Percentiles rank a stretch among this genome's conserved stretches.
phyloP scores from a whole-genome alignment of 2,113 vertebrate genomes.

The Cathartes aura region DNA sequence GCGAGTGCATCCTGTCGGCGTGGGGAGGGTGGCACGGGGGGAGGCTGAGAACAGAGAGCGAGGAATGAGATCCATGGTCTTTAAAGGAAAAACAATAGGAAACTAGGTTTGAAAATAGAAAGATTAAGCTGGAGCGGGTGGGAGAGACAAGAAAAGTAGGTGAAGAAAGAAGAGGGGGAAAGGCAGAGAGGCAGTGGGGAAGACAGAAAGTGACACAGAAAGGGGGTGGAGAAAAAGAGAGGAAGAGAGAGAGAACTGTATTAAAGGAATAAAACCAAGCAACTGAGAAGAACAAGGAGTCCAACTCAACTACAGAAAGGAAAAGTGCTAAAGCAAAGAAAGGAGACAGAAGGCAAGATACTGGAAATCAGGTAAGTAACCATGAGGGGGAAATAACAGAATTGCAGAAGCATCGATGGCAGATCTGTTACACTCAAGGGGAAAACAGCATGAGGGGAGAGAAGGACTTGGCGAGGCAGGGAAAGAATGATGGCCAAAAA shows the following conservation, averaged over 20 bases:
- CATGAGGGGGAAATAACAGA: background rate
- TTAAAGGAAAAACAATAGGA: constrained; percentile 44
- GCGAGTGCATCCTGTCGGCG: background rate
- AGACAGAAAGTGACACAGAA: constrained; percentile 59
- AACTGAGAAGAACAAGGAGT: background rate
- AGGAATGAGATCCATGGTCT: constrained; percentile 27
- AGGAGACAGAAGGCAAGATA: constrained; percentile 9
- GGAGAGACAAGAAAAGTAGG: constrained; percentile 64
- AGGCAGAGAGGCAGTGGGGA: constrained; percentile 24
- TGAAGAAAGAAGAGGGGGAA: constrained; percentile 63
- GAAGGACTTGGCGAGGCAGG: background rate
- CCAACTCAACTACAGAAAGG: background rate
- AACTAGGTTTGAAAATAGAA: constrained; percentile 59
- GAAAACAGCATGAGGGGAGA: background rate
- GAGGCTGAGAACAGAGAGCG: background rate
- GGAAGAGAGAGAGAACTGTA: constrained; percentile 37
- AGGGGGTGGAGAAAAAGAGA: constrained; percentile 58
- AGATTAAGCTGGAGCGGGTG: constrained; percentile 65
- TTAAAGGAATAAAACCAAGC: constrained; percentile 41
- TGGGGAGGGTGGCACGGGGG: background rate
- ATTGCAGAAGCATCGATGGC: background rate
- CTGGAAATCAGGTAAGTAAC: constrained; percentile 64
- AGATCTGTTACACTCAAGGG: background rate
- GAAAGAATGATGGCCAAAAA: background rate
- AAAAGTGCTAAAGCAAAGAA: background rate